Evolutionary conservation across 2,888 invertebrate genomes (phyloP).

Genomic region (Microctonus hyperodae): DNA sequence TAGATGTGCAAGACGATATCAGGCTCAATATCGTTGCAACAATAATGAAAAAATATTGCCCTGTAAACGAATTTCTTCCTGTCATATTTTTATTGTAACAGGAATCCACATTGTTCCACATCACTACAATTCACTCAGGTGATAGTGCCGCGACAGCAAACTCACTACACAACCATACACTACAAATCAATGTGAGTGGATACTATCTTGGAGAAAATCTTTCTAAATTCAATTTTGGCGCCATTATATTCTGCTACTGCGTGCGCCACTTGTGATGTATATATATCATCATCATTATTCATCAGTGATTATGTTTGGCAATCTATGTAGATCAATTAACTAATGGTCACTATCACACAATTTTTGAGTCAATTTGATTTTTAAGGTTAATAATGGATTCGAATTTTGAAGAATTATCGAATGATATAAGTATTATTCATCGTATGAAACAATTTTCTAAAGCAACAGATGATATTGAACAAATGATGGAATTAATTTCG

Average conservation of each 20-base stretch:
- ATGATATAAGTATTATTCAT: conserved; percentile 48
- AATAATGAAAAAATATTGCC: conserved; percentile 44
- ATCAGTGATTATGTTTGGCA: no score
- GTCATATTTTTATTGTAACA: conserved; percentile 51
- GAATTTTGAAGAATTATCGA: conserved; percentile 54
- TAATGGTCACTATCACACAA: background rate
- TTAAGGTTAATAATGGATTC: conserved; percentile 42
- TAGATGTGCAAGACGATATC: conserved; percentile 45
- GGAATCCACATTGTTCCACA: conserved; percentile 51
- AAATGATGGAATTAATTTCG: conserved; percentile 46
- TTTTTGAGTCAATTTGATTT: background rate
- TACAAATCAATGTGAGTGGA: background rate
- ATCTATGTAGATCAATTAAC: no score
- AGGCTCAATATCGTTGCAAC: conserved; percentile 43
- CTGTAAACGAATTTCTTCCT: conserved; percentile 49
- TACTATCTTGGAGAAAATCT: background rate
- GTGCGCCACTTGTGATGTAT: no score
- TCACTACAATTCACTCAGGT: conserved; percentile 46
- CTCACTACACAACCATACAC: background rate
- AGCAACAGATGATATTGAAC: conserved; percentile 48
- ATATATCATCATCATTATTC: no score
- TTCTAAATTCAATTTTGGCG: background rate
- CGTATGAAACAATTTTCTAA: conserved; percentile 49
- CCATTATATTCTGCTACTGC: no score
- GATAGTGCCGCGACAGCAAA: conserved; percentile 9